Evolutionary conservation across 2,888 invertebrate species (phyloP).

Genomic region (Bombyx huttoni): DNA sequence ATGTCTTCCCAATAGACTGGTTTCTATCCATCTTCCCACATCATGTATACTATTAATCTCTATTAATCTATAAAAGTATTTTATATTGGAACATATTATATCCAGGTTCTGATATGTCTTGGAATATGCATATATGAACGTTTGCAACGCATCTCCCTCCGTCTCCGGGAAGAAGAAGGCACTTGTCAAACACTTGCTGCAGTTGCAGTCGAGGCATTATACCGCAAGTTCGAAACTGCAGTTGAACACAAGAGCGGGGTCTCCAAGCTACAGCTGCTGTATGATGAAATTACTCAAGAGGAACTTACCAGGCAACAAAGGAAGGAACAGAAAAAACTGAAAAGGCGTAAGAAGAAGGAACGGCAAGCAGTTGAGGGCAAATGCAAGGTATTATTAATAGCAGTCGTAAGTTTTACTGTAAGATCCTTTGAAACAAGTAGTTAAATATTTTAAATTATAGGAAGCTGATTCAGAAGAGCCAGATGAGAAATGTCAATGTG

Average conservation of each 20-base stretch:
- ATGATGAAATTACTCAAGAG: slow-evolving; percentile 89
- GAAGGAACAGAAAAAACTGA: slow-evolving; percentile 89
- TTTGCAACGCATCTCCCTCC: slow-evolving; percentile 87
- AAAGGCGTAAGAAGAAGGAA: slow-evolving; percentile 81
- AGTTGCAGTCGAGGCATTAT: slow-evolving; percentile 88
- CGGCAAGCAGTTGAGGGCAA: slow-evolving; percentile 53
- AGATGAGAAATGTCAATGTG: slow-evolving; percentile 64
- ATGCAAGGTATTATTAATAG: slow-evolving; percentile 40
- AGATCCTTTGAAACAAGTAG: not conserved
- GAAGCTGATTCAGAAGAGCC: slow-evolving; percentile 63
- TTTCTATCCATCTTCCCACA: no score
- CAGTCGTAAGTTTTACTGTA: not conserved
- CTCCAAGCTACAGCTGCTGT: slow-evolving; percentile 89
- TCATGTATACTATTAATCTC: no score
- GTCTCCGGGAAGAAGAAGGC: slow-evolving; percentile 91
- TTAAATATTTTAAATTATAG: slow-evolving; percentile 17
- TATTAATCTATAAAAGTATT: no score
- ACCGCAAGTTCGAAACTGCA: slow-evolving; percentile 91
- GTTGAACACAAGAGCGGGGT: slow-evolving; percentile 91
- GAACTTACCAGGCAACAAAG: slow-evolving; percentile 88
- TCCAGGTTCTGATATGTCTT: slow-evolving; percentile 87
- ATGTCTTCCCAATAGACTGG: no score
- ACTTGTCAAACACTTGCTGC: slow-evolving; percentile 95
- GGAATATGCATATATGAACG: slow-evolving; percentile 94
- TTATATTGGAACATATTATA: no score